Base-by-base conservation (phyloP, 2,888 invertebrate genomes). In the Schizaphis graminum region DNA sequence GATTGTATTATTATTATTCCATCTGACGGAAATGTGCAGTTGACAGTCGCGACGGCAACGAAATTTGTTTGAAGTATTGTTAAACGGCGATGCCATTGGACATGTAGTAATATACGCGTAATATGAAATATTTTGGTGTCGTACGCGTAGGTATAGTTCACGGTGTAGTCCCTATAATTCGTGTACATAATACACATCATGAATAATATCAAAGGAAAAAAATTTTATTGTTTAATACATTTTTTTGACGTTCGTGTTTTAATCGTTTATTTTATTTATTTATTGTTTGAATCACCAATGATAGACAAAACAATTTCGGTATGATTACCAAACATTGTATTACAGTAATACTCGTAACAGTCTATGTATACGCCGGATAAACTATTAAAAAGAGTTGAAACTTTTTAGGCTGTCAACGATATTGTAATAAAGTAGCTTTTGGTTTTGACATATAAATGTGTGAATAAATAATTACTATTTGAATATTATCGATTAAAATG, bases 61-160 rank as follows among this genome's bases (percentile, higher is more conserved):
- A 77, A 77, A 41, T 35, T 77, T 77, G 77, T 77, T 77, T 77
- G 77, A 77, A 77, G 77, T 77, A 77, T 77, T 77, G 77, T 77
- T 77, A 35, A 77, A 77, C 77, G 77, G 35, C 21, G 77, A 77
- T 77, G 77, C 35, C 77, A 77, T 77, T 77, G 35, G 35, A 77
- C 35, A 77, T 21, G 77, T 16, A 77, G 35, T 35, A 35, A 21
- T n/a, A 13, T n/a, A 67, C n/a, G 28, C 35, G 35, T 8, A 77
- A 21, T 77, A 35, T 77, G 77, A 77, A 35, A 77, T 35, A 35
- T 77, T 77, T 77, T 77, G 35, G 21, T 77, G 77, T 77, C 77
- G 77, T 77, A 8, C 21, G 77, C 77, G 77, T 77, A 77, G 35
- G 35, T 35, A 35, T 77, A 21, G 77, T 67, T 13, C n/a, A 16